Evolutionary conservation across 1,140 invertebrate species (phyloP).

Genomic region (Drosophila teissieri): DNA sequence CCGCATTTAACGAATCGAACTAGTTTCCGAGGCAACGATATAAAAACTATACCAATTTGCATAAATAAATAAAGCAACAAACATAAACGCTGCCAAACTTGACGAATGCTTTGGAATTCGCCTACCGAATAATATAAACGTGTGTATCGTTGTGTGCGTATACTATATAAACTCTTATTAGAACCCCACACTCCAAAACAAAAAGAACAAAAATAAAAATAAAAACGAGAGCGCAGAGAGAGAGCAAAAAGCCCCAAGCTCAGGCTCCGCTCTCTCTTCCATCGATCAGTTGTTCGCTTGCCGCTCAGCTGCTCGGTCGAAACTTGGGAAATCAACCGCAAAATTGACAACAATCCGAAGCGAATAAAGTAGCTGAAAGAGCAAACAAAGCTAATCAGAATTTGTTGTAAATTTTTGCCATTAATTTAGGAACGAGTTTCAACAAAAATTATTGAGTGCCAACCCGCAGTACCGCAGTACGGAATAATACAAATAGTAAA

Average conservation of each 20-base stretch:
- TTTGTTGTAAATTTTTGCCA: slow-evolving; percentile 81
- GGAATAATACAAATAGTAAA: slow-evolving; percentile 22
- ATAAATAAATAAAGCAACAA: slow-evolving; percentile 78
- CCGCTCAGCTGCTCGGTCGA: slow-evolving; percentile 73
- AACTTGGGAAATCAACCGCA: slow-evolving; percentile 40
- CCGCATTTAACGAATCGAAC: slow-evolving; percentile 68
- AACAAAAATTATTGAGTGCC: slow-evolving; percentile 46
- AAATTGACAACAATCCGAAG: slow-evolving; percentile 71
- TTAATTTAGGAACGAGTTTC: slow-evolving; percentile 44
- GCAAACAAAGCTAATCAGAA: slow-evolving; percentile 37
- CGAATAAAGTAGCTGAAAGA: slow-evolving; percentile 3
- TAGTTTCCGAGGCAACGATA: slow-evolving; percentile 58
- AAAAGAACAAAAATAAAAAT: not conserved
- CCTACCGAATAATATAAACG: slow-evolving; percentile 47
- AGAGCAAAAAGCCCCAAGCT: slow-evolving; percentile 27
- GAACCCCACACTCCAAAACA: slow-evolving; percentile 31
- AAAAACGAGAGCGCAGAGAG: not conserved
- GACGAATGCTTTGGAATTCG: slow-evolving; percentile 68
- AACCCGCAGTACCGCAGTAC: slow-evolving; percentile 20
- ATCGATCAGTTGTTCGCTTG: slow-evolving; percentile 72
- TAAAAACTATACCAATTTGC: slow-evolving; percentile 55
- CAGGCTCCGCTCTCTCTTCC: slow-evolving; percentile 12
- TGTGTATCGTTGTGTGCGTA: slow-evolving; percentile 1
- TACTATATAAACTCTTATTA: slow-evolving; percentile 55
- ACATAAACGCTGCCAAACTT: slow-evolving; percentile 58